Evolutionary conservation across 2,113 vertebrate species (phyloP).

Genomic region (Cebidichthys violaceus): DNA sequence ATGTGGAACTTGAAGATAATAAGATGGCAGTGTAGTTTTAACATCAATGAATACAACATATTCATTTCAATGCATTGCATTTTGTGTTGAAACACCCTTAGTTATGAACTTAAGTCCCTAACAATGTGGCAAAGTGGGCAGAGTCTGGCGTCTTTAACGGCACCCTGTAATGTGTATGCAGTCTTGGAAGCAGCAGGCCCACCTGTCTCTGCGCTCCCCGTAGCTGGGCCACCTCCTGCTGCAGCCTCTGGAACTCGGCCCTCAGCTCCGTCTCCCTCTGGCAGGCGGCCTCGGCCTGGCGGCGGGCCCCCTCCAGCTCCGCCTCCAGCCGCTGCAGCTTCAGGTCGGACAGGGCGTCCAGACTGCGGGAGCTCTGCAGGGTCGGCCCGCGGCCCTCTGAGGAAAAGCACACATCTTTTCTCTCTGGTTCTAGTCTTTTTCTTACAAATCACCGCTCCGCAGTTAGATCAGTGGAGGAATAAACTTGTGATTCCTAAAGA

Average conservation of each 20-base stretch:
- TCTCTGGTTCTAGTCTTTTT: not conserved
- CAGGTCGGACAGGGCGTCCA: constrained; percentile 82
- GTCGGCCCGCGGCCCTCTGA: constrained; percentile 80
- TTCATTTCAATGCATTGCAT: not conserved
- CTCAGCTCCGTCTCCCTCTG: constrained; percentile 90
- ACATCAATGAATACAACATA: not conserved
- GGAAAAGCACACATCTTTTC: not conserved
- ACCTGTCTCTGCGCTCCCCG: constrained; percentile 86
- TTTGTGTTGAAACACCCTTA: not conserved
- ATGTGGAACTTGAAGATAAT: too few relatives aligned
- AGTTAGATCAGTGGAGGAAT: too few relatives aligned
- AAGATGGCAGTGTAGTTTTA: too few relatives aligned
- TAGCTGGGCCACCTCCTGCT: constrained; percentile 87
- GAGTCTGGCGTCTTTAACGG: not conserved
- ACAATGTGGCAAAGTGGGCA: not conserved
- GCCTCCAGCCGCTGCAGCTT: constrained; percentile 85
- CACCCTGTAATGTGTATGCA: too few relatives aligned
- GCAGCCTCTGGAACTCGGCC: constrained; percentile 86
- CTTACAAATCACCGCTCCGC: too few relatives aligned
- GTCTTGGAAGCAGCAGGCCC: not conserved
- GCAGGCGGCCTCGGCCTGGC: constrained; percentile 86
- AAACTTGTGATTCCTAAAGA: too few relatives aligned
- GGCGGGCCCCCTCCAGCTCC: constrained; percentile 87
- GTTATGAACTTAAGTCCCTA: not conserved
- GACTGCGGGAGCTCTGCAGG: constrained; percentile 83